Evolutionary conservation across 2,113 vertebrate genomes (phyloP).

Genomic region (Lophius piscatorius): DNA sequence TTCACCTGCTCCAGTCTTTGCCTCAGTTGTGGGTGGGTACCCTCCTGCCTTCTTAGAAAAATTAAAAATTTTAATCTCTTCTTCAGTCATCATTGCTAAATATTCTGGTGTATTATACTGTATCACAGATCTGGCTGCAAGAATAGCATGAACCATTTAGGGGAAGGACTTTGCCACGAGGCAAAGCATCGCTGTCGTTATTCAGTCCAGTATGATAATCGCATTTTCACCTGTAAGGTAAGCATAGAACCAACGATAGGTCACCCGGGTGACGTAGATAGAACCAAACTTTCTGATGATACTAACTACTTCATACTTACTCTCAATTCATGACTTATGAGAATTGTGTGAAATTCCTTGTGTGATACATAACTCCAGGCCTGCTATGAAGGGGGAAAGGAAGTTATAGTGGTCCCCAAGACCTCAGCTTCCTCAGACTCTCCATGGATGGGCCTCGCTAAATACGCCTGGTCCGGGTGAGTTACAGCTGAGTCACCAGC

Average conservation of each 20-base stretch:
- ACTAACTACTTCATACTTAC: background rate
- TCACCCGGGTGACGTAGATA: background rate
- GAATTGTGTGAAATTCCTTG: background rate
- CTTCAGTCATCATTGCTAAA: background rate
- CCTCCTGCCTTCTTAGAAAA: background rate
- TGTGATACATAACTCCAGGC: constrained; percentile 79
- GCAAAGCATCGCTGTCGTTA: constrained; percentile 94
- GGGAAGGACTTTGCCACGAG: constrained; percentile 90
- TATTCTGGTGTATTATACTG: background rate
- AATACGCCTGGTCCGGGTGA: constrained; percentile 99
- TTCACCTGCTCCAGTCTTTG: constrained; percentile 96
- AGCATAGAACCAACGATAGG: constrained; percentile 40
- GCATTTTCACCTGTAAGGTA: constrained; percentile 97
- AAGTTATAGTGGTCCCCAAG: constrained; percentile 96
- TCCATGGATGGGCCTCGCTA: constrained; percentile 97
- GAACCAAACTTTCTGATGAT: background rate
- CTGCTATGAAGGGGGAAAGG: constrained; percentile 96
- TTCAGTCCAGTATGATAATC: constrained; percentile 94
- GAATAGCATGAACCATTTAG: constrained; percentile 97
- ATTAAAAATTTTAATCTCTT: background rate
- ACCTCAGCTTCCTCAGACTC: constrained; percentile 98
- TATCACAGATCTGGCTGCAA: constrained; percentile 89
- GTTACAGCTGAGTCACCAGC: constrained; percentile 53
- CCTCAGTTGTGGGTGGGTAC: constrained; percentile 94
- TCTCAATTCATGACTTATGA: constrained; percentile 1